These are phyloP conservation scores for Spinibarbus caldwelli DNA, from an alignment of 2,797 vertebrate genomes.

Conservation along the genomic window DNA sequence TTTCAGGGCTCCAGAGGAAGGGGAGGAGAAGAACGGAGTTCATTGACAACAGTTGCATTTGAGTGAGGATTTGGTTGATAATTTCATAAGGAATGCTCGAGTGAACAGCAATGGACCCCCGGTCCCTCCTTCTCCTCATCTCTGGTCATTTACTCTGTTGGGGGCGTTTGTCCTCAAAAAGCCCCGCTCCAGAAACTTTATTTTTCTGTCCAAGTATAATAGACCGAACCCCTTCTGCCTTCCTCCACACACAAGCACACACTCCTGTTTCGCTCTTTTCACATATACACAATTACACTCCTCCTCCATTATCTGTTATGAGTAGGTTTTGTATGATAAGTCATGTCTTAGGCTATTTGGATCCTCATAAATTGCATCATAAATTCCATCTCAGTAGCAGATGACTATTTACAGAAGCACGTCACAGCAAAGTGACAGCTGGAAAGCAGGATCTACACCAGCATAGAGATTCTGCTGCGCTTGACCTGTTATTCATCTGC, in stretches of 20 bases:
- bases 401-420: conserved; percentile 9
- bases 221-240: conserved; percentile 14
- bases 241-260: conserved; percentile 39
- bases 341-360: conserved; percentile 34
- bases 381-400: conserved; percentile 27
- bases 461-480: not conserved
- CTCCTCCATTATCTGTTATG: conserved; percentile 33
- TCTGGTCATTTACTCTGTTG: conserved; percentile 56
- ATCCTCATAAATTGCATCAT: conserved; percentile 34
- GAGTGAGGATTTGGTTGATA: conserved; percentile 73
- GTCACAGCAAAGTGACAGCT: not conserved
- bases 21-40: conserved; percentile 57
- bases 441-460: not conserved
- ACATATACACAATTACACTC: conserved; percentile 15
- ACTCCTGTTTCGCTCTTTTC: conserved; percentile 1
- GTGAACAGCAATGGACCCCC: conserved; percentile 68
- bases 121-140: conserved; percentile 35
- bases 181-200: conserved; percentile 36
- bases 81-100: conserved; percentile 76
- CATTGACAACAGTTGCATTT: conserved; percentile 76
- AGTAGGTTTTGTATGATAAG: conserved; percentile 39
- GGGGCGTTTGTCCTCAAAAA: conserved; percentile 56
- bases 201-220: conserved; percentile 49
- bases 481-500: too few species aligned
- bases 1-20: conserved; percentile 46